Conservation (phyloP, 1,140 invertebrate genomes). For the Zaprionus kolodkinae region DNA sequence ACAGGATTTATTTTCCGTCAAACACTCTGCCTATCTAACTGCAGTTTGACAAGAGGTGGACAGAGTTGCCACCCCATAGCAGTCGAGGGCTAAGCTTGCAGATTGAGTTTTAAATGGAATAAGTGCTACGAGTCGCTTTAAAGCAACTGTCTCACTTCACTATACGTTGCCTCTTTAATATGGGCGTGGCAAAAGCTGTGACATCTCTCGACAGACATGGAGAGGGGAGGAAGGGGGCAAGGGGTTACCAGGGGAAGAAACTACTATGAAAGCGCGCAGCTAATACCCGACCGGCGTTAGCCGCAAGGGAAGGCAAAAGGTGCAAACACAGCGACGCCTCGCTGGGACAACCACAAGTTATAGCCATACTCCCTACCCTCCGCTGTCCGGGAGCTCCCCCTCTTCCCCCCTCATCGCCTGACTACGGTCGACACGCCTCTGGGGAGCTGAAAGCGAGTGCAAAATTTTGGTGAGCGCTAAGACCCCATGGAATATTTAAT, state of each 20-base stretch:
- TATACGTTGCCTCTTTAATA: background rate
- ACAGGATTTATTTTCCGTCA: background rate
- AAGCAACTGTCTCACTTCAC: background rate
- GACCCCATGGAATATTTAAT: conserved; percentile 49
- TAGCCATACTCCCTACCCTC: background rate
- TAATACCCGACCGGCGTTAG: background rate
- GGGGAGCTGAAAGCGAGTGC: conserved; percentile 20
- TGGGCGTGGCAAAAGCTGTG: background rate
- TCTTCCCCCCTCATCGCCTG: background rate
- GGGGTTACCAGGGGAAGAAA: background rate
- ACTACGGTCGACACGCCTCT: background rate
- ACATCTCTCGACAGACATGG: background rate
- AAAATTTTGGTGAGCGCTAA: conserved; percentile 31
- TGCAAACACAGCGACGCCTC: conserved; percentile 36
- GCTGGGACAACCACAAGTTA: conserved; percentile 34
- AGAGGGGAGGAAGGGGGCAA: background rate
- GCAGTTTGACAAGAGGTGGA: background rate
- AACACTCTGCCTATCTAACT: background rate
- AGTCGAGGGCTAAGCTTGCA: background rate
- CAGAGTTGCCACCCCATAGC: background rate
- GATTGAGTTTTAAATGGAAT: background rate
- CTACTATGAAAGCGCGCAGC: background rate
- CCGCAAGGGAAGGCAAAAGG: conserved; percentile 13
- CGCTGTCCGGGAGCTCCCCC: background rate
- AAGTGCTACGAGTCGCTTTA: background rate